Base-by-base conservation (phyloP, 2,888 invertebrate species). In the Polymixis flavicincta region DNA sequence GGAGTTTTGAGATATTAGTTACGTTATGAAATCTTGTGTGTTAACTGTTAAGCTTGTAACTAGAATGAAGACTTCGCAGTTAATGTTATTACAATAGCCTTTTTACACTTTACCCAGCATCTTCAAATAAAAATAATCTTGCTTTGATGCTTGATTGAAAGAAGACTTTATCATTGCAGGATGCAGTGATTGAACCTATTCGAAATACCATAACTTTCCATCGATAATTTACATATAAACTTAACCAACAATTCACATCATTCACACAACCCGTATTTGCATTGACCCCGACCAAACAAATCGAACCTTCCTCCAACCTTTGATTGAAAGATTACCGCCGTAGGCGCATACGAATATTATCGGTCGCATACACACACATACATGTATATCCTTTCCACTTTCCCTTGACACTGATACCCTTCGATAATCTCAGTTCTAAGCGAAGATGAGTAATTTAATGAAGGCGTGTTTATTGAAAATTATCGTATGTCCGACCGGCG, bases 381-480 rank as follows among this genome's bases (percentile, higher is more conserved):
- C 28, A 59, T 61, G 69, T 55, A 77, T 85, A 85, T 82, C 86
- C 86, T 87, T 85, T 83, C 85, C 74, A 88, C 89, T 90, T 91
- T 88, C 87, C 59, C 85, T 71, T 88, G 90, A 89, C 89, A 88
- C 84, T 82, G 89, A 92, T 90, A 89, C 87, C 87, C 88, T 80
- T 76, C 74, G 91, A 91, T 91, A 90, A 89, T 91, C 88, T 89
- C 63, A 25, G 74, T 79, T 82, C 84, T 80, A 86, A 86, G 87
- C 87, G 87, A 90, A 91, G 89, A 91, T 90, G 90, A 90, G 89
- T 90, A 89, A 89, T 90, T 87, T 86, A 89, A 89, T 91, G 74
- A 82, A 89, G 88, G 89, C 88, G 90, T 89, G 89, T 87, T 89
- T 89, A 90, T 91, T 91, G 89, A 90, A 91, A 91, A 92, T 91